phyloP scores from a whole-genome alignment of 64 coral and sea anemone genomes.

The Actinia equina region DNA sequence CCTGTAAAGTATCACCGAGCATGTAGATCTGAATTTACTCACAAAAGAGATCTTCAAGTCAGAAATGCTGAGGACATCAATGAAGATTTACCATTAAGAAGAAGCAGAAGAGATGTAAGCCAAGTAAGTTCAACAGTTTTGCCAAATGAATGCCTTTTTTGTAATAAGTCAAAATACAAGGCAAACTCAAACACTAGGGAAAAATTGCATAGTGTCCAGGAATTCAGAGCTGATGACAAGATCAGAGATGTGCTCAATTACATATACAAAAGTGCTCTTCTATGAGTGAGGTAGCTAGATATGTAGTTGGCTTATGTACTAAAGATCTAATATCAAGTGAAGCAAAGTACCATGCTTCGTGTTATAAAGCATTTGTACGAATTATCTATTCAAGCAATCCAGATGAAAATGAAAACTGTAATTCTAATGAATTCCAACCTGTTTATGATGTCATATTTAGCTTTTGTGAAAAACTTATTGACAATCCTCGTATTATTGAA shows the following conservation, averaged over 20 bases:
- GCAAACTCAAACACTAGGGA: constrained; percentile 8
- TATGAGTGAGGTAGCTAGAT: constrained; percentile 45
- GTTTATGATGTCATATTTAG: too few species aligned
- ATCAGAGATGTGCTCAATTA: constrained; percentile 32
- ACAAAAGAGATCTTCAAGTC: constrained; percentile 58
- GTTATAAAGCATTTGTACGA: too few species aligned
- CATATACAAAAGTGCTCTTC: constrained; percentile 34
- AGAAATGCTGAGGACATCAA: background rate
- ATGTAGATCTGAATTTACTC: constrained; percentile 62
- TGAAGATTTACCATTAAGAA: background rate
- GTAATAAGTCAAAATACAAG: constrained; percentile 33
- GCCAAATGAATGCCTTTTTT: constrained; percentile 36
- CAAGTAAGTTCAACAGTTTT: background rate
- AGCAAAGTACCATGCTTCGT: too few species aligned
- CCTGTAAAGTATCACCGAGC: constrained; percentile 55
- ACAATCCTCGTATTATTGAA: too few species aligned
- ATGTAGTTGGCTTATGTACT: constrained; percentile 56
- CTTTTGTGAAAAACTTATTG: too few species aligned
- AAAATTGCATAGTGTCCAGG: constrained; percentile 13
- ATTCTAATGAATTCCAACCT: too few species aligned
- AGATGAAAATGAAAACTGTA: background rate
- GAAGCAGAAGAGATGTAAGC: background rate
- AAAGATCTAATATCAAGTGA: too few species aligned
- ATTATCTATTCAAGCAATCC: background rate
- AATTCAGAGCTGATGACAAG: constrained; percentile 52